Evolutionary conservation across 1,140 invertebrate genomes (phyloP), one percentile per base, ranked within the genome.

Genomic region (Ostrea denselamellosa): DNA sequence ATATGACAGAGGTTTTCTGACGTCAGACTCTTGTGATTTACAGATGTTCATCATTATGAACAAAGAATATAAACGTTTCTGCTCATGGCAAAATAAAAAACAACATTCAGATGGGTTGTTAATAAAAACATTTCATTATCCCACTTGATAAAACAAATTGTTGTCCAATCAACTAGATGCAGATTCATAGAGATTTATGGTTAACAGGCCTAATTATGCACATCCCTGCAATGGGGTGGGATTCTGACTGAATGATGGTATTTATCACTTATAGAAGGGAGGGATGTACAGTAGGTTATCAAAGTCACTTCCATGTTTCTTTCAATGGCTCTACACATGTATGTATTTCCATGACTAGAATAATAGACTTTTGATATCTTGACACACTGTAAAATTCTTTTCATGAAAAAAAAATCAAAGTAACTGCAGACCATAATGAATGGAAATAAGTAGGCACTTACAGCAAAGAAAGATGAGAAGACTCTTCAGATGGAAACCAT

Each of bases 61-160:
- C 68, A 77, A 28, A 77, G 68, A 77, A 77, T 25, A 77, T 77
- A 77, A 44, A 77, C 68, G 22, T 34, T 25, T 25, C 12, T 77
- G 25, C 25, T 77, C 68, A 28, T 77, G 68, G 68, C 28, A 34
- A 34, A 77, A 25, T 25, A 77, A 28, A 12, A 28, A 77, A 10
- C 25, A 77, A 77, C 68, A 77, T 77, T 77, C 68, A 77, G 68
- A 77, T 77, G 68, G 12, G 68, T 77, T 77, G 68, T 77, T 77
- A 77, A 77, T 77, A 77, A 77, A 44, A 77, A 77, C 68, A 77
- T 77, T 77, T 77, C 68, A 77, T 77, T 77, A 77, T 28, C 68
- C 68, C 68, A 77, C 68, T 77, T 77, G 68, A 77, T 77, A 77
- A 77, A 77, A 77, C 68, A 77, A 77, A 77, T 77, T 34, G 28